These are phyloP conservation scores for Drosophila baimaii DNA, from an alignment of 1,140 invertebrate genomes.

Conservation along the genomic window DNA sequence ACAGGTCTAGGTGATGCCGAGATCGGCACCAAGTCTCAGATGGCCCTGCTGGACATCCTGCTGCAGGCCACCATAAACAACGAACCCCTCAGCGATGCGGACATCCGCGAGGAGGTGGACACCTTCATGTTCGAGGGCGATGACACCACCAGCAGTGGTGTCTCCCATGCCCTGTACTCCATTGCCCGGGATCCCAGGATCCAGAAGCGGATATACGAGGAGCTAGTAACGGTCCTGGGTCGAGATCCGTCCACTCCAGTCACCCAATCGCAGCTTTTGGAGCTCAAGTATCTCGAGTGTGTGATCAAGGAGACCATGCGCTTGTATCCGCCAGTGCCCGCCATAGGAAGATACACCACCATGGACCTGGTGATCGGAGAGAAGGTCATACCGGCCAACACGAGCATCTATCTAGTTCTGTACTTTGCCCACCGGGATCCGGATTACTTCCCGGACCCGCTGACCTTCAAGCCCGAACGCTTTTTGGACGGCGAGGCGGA, in stretches of 20 bases:
- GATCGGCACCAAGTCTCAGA: conserved; percentile 86
- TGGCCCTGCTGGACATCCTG: conserved; percentile 91
- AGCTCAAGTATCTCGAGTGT: conserved; percentile 86
- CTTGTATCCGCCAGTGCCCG: conserved; percentile 86
- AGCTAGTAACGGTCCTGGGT: conserved; percentile 86
- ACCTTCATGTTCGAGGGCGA: conserved; percentile 91
- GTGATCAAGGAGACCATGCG: conserved; percentile 85
- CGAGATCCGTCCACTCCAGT: conserved; percentile 71
- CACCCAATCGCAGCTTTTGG: conserved; percentile 82
- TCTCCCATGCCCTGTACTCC: conserved; percentile 61
- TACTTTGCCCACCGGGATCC: conserved; percentile 71
- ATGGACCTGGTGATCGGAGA: conserved; percentile 72
- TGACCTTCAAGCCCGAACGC: conserved; percentile 87
- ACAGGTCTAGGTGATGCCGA: conserved; percentile 63
- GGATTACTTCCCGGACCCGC: conserved; percentile 60
- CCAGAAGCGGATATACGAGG: conserved; percentile 86
- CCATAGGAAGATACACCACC: conserved; percentile 84
- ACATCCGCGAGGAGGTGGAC: conserved; percentile 90
- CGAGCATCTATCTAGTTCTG: conserved; percentile 77
- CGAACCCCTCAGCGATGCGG: conserved; percentile 86
- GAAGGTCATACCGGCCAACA: conserved; percentile 55
- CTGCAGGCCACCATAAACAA: conserved; percentile 87
- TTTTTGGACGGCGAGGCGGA: conserved; percentile 85
- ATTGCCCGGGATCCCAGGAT: conserved; percentile 61
- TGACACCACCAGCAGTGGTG: conserved; percentile 72